Conservation (phyloP, 2,797 vertebrate genomes). For the Pangasius sanitwongsei region DNA sequence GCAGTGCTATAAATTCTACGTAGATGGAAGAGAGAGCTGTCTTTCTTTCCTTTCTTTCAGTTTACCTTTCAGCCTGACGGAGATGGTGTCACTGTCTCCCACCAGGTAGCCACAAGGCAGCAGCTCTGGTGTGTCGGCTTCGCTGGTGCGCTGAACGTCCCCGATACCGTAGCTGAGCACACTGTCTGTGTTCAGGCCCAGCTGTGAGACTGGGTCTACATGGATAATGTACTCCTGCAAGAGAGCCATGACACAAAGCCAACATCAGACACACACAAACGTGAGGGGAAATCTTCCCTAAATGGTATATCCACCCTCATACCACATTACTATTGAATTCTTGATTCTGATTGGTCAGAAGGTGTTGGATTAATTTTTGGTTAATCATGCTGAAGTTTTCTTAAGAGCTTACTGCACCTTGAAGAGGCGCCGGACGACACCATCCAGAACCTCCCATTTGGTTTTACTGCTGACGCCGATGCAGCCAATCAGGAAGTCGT, state of each 20-base stretch:
- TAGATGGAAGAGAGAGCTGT: neutral
- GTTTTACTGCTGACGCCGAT: conserved; percentile 87
- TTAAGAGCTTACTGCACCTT: conserved; percentile 71
- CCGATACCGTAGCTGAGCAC: conserved; percentile 85
- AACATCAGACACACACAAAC: neutral
- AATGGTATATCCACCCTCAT: neutral
- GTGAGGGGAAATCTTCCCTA: neutral
- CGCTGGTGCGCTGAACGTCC: conserved; percentile 74
- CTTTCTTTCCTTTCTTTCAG: neutral
- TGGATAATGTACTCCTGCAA: conserved; percentile 83
- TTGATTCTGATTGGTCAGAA: neutral
- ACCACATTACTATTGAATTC: neutral
- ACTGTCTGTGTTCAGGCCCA: conserved; percentile 83
- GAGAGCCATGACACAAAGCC: neutral
- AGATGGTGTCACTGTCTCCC: conserved; percentile 84
- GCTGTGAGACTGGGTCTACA: conserved; percentile 80
- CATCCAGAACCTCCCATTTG: conserved; percentile 87
- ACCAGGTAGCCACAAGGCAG: conserved; percentile 86
- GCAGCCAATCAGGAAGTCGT: conserved; percentile 82
- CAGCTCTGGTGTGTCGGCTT: conserved; percentile 77
- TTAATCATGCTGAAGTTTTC: neutral
- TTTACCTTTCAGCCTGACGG: conserved; percentile 80
- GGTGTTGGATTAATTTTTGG: neutral
- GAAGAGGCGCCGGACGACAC: conserved; percentile 82
- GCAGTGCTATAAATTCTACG: neutral